Evolutionary conservation across 2,888 invertebrate genomes (phyloP).

Genomic region (Tenthredo scrophulariae): DNA sequence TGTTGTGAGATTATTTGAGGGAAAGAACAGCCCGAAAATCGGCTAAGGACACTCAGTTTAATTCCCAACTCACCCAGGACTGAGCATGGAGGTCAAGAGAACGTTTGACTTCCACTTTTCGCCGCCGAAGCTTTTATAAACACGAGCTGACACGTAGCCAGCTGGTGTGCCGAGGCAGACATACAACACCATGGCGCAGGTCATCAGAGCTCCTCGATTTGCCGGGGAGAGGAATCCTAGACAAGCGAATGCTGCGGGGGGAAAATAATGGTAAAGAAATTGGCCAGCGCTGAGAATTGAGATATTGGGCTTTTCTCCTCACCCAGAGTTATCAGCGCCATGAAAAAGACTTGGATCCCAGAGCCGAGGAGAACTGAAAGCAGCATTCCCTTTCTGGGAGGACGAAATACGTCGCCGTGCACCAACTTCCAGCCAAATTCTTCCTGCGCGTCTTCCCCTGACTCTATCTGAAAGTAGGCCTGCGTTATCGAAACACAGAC

Average conservation of each 20-base stretch:
- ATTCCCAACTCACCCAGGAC: constrained; percentile 90
- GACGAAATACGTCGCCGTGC: constrained; percentile 98
- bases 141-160: constrained; percentile 97
- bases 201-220: constrained; percentile 99
- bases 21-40: too few relatives aligned
- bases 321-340: constrained; percentile 95
- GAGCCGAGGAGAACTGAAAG: constrained; percentile 97
- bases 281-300: neutral
- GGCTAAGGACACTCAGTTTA: neutral
- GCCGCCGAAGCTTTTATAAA: constrained; percentile 99
- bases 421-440: constrained; percentile 99
- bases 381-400: constrained; percentile 97
- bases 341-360: constrained; percentile 97
- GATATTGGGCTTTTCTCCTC: constrained; percentile 53
- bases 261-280: neutral
- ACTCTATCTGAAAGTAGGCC: constrained; percentile 83
- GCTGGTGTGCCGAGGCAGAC: constrained; percentile 98
- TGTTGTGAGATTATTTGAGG: neutral
- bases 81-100: constrained; percentile 95
- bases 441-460: constrained; percentile 94
- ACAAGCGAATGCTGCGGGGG: constrained; percentile 92
- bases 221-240: constrained; percentile 99
- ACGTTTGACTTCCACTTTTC: constrained; percentile 99
- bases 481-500: constrained; percentile 76
- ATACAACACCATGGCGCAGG: constrained; percentile 97